These are phyloP conservation scores for Phataginus tetradactyla DNA, from an alignment of 2,797 vertebrate genomes.

Conservation along the genomic window DNA sequence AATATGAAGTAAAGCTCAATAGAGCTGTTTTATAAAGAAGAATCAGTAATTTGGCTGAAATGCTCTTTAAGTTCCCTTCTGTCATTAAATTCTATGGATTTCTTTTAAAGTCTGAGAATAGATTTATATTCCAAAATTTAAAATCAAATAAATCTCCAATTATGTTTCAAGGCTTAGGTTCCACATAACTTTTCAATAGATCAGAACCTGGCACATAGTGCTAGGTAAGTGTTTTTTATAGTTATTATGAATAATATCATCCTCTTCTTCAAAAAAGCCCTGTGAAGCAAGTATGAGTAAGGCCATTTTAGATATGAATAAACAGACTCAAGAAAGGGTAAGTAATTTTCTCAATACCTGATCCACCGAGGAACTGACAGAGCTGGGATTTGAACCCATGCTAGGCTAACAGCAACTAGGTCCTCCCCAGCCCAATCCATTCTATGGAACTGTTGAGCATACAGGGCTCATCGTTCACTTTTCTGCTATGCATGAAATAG, in stretches of 20 bases:
- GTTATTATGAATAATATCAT: neutral
- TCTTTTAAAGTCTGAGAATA: constrained; percentile 32
- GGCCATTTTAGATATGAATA: neutral
- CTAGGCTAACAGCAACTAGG: neutral
- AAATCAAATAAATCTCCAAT: neutral
- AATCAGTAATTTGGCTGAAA: constrained; percentile 32
- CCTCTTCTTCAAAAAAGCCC: neutral
- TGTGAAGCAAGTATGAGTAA: neutral
- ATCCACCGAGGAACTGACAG: neutral
- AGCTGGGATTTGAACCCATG: neutral
- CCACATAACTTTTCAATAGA: neutral
- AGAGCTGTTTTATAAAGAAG: neutral
- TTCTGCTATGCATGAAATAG: neutral
- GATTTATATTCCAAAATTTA: neutral
- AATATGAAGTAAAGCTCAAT: constrained; percentile 15
- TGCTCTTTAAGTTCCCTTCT: neutral
- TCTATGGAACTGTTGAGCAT: neutral
- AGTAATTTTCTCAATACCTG: neutral
- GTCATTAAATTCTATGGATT: neutral
- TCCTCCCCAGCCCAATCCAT: neutral
- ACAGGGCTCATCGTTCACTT: neutral
- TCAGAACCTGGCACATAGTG: neutral
- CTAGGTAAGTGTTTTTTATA: neutral
- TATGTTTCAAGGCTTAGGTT: neutral
- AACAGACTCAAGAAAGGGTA: neutral